Base-by-base conservation (phyloP, 2,113 vertebrate genomes). In the Ariopsis seemanni region DNA sequence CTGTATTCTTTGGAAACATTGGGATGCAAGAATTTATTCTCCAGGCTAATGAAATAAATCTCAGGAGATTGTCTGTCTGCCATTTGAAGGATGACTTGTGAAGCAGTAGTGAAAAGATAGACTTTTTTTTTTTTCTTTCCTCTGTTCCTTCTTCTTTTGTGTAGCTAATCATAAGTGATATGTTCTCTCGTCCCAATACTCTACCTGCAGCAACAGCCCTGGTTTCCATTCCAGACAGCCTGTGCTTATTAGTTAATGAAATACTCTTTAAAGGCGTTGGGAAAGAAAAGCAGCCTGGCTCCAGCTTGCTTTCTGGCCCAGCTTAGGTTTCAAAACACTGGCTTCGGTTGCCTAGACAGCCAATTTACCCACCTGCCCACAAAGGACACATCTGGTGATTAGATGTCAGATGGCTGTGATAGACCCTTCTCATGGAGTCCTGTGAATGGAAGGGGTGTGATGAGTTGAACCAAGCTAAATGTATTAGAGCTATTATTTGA, bases 251-350 rank as follows among this genome's bases (percentile, higher is more conserved):
- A 94, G 94, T 92, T 95, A 94, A 95, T 95, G 94, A 95, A 93
- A 93, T 94, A 94, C 89, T 90, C 92, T 87, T 91, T 90, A 85
- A 90, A 85, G 90, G 90, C 34, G 90, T 91, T 94, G 90, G 93
- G 93, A 94, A 94, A 94, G 93, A 86, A 93, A 92, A 94, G 90
- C 93, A 93, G 91, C 83, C 90, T 89, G 93, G 88, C 91, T 93
- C 90, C 89, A 74, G 85, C 91, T 91, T 85, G 91, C 90, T 91
- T 92, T 93, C 94, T 92, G 91, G 77, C 85, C 91, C 34, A 75
- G 57, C 92, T 96, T 92, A 18, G 91, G 92, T 96, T 96, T 95
- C 95, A 93, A 94, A 95, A 96, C 95, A 95, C 82, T 8, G 89
- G 86, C 87, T 92, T 89, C 89, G 84, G 92, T 94, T 95, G 93